Evolutionary conservation across 1,140 invertebrate genomes (phyloP), one percentile per base, ranked within the genome.

Genomic region (Mercenaria mercenaria): DNA sequence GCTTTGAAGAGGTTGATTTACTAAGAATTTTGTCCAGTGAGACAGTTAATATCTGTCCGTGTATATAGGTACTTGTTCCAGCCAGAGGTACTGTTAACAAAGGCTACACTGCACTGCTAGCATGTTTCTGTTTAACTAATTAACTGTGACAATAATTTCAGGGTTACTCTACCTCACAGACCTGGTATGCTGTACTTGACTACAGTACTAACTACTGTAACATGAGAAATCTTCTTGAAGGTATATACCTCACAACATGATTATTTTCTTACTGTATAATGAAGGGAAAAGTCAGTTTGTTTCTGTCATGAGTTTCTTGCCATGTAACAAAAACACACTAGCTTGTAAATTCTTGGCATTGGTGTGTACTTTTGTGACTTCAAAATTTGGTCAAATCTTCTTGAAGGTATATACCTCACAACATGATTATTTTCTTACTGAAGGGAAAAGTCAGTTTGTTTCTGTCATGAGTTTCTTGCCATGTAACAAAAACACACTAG

Each of bases 141-240:
- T n/a, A n/a, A n/a, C n/a, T n/a, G n/a, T n/a, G n/a, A n/a, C n/a
- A n/a, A n/a, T n/a, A 59, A 15, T 29, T 64, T 26, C 59, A 96
- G 96, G 96, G 96, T 11, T 94, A 93, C 79, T 96, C 96, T 13
- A 94, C 94, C 13, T 96, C 96, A 3, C 92, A 96, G 80, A 93
- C 94, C 2, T 96, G 96, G 94, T 96, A 96, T 92, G 96, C 96
- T 50, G 87, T 96, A 13, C 92, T 96, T 23, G 96, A 97, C 91
- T 96, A 95, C 91, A 95, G 96, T 18, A 96, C 96, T n/a, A 97
- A 97, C 93, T 97, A 96, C 91, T 96, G 96, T 84, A 97, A 96
- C 90, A 91, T 97, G 15, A 94, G 96, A 61, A 97, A 96, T 91
- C 92, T 97, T 34, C 94, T 97, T 18, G 95, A 93, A 93, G 95